A percentile compares a stretch with the other conserved stretches of the same genome.
phyloP scores from a whole-genome alignment of 2,113 vertebrate genomes.

The Epinephelus moara region DNA sequence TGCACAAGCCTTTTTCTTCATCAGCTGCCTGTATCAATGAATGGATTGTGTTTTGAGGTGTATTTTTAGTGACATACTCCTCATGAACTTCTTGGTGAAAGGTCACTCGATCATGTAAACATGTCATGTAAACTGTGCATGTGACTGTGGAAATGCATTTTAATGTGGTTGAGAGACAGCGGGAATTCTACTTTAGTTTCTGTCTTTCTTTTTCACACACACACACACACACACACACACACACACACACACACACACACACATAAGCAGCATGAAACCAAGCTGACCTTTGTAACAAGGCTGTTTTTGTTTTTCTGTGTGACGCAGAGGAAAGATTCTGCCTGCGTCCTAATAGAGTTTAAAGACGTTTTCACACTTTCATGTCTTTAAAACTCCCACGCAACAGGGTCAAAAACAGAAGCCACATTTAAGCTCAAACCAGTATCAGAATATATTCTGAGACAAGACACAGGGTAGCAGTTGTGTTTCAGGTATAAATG shows the following conservation, averaged over 20 bases:
- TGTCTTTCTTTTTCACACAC: not conserved
- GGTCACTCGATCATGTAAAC: not conserved
- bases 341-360: conserved; percentile 40
- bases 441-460: not conserved
- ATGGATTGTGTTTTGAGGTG: not conserved
- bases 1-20: not conserved
- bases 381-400: conserved; percentile 28
- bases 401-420: conserved; percentile 55
- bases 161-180: conserved; percentile 10
- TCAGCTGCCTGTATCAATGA: not conserved
- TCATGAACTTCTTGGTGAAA: not conserved
- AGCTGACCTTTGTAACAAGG: conserved; percentile 43
- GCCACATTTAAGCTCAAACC: conserved; percentile 45
- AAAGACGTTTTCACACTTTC: conserved; percentile 52
- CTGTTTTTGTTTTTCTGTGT: conserved; percentile 48
- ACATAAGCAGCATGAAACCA: not conserved
- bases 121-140: not conserved
- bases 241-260: conserved; percentile 9
- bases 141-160: conserved; percentile 32
- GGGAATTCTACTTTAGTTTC: conserved; percentile 6
- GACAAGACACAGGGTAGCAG: not conserved
- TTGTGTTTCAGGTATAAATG: not conserved
- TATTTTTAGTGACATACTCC: not conserved
- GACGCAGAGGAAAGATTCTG: conserved; percentile 48
- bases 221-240: conserved; percentile 9